Evolutionary conservation across 2,888 invertebrate genomes (phyloP).

Genomic region (Trisateles emortualis): DNA sequence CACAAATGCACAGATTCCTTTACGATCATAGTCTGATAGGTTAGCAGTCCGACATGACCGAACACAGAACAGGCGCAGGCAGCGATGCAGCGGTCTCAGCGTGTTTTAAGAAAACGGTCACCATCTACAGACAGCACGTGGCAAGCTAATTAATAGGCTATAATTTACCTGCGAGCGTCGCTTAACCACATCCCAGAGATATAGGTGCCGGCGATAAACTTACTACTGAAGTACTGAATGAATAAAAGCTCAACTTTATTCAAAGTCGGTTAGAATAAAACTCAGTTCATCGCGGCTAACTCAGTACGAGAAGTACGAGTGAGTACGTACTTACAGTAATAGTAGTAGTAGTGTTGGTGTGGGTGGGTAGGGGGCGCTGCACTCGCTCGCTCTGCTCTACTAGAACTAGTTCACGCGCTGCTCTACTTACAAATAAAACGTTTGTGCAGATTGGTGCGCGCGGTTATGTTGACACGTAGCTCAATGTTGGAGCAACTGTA

Average conservation of each 20-base stretch:
- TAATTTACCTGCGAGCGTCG: too few species aligned
- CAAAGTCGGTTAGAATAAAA: conserved; percentile 7
- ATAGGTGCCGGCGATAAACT: background rate
- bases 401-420: conserved; percentile 15
- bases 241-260: conserved; percentile 5
- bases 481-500: background rate
- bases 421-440: conserved; percentile 14
- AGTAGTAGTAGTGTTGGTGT: too few species aligned
- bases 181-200: background rate
- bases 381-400: conserved; percentile 7
- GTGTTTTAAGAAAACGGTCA: too few species aligned
- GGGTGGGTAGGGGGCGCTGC: background rate
- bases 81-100: too few species aligned
- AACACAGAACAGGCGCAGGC: too few species aligned
- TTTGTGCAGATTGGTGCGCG: background rate
- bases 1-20: too few species aligned
- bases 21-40: too few species aligned
- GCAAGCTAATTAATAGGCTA: too few species aligned
- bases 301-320: background rate
- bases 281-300: background rate
- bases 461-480: background rate
- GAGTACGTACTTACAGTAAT: background rate
- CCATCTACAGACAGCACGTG: too few species aligned
- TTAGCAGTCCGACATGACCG: too few species aligned
- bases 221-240: background rate